These are phyloP conservation scores for Colletes collaris DNA, from an alignment of 2,888 invertebrate species.

Conservation along the genomic window DNA sequence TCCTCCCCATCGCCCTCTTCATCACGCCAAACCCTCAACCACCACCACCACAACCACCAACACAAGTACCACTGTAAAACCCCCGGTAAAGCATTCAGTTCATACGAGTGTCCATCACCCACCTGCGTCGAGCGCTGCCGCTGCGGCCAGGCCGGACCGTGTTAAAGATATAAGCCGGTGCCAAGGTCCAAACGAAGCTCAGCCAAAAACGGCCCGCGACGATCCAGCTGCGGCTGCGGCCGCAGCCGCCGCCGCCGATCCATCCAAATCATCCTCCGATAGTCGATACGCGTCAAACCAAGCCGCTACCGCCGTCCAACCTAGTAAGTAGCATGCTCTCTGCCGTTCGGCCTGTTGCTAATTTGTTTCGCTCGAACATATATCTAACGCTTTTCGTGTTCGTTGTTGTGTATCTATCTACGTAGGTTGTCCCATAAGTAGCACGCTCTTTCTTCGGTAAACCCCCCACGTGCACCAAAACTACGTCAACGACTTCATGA, in stretches of 20 bases:
- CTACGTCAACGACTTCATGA: no score
- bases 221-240: constrained; percentile 73
- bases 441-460: neutral
- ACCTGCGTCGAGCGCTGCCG: constrained; percentile 73
- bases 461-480: no score
- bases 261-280: constrained; percentile 81
- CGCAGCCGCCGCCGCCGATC: constrained; percentile 74
- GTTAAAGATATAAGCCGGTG: constrained; percentile 74
- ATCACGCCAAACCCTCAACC: constrained; percentile 79
- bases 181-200: constrained; percentile 73
- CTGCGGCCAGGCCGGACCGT: constrained; percentile 80
- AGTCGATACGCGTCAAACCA: constrained; percentile 79
- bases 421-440: neutral
- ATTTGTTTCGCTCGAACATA: constrained; percentile 37
- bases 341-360: constrained; percentile 42
- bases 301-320: constrained; percentile 79
- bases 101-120: constrained; percentile 76
- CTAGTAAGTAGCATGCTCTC: constrained; percentile 82
- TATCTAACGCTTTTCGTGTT: constrained; percentile 50
- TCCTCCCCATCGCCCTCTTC: constrained; percentile 86
- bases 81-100: constrained; percentile 78
- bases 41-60: constrained; percentile 69
- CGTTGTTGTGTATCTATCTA: constrained; percentile 33
- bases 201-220: constrained; percentile 73
- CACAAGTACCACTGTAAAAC: constrained; percentile 73